Conservation (phyloP, 2,797 vertebrate species). For the Alca torda region DNA sequence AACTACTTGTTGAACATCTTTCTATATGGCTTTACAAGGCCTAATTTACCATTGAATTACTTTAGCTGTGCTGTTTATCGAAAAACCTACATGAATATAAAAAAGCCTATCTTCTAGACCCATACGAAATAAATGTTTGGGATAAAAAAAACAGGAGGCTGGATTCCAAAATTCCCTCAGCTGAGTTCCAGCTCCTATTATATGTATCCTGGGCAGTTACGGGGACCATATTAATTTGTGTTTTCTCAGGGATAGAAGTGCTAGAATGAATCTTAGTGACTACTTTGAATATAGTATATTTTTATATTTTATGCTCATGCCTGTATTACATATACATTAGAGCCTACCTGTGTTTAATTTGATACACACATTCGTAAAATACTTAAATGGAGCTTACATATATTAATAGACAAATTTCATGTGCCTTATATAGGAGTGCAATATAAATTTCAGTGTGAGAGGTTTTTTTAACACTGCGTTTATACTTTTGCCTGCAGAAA, state of each 20-base stretch:
- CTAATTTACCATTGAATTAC: neutral
- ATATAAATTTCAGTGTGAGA: neutral
- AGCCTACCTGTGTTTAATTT: neutral
- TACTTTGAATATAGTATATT: neutral
- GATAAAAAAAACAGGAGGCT: neutral
- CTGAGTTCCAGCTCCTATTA: neutral
- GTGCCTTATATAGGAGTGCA: neutral
- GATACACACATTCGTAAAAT: neutral
- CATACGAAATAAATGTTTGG: neutral
- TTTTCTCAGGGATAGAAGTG: neutral
- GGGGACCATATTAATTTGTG: neutral
- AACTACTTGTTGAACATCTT: constrained; percentile 50
- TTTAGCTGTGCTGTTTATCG: neutral
- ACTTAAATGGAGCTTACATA: neutral
- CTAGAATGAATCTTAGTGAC: neutral
- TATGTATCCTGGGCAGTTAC: neutral
- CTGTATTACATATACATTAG: neutral
- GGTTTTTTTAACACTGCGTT: neutral
- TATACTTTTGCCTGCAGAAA: neutral
- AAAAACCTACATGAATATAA: neutral
- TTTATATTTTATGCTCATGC: neutral
- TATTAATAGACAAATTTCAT: constrained; percentile 25
- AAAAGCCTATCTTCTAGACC: neutral
- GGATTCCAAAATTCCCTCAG: neutral
- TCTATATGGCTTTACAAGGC: neutral